Evolutionary conservation across 1,140 invertebrate genomes (phyloP).

Genomic region (Elymnias hypermnestra): DNA sequence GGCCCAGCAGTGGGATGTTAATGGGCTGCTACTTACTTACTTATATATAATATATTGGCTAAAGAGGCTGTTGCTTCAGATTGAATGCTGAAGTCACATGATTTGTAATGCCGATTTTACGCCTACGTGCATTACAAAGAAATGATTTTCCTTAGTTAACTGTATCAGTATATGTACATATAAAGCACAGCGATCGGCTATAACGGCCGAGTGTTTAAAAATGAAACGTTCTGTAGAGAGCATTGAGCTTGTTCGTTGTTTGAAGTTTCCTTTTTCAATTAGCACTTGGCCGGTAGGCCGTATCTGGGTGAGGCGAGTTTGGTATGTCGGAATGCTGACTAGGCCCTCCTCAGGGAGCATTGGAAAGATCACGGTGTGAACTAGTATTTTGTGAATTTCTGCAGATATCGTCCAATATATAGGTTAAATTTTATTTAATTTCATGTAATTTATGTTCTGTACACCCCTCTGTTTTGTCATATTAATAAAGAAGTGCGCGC

Average conservation of each 20-base stretch:
- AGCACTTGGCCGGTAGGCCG: constrained; percentile 67
- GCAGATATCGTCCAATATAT: background rate
- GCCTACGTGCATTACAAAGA: too few relatives aligned
- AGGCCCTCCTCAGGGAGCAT: constrained; percentile 44
- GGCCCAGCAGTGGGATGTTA: too few relatives aligned
- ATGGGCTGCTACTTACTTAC: too few relatives aligned
- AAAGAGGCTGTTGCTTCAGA: too few relatives aligned
- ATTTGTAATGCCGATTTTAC: too few relatives aligned
- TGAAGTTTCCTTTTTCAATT: constrained; percentile 72
- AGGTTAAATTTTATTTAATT: background rate
- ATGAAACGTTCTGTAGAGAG: constrained; percentile 72
- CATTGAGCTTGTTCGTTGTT: constrained; percentile 70
- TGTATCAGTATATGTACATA: constrained; percentile 16
- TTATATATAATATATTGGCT: too few relatives aligned
- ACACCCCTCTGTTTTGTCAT: too few relatives aligned
- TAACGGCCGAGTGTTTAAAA: constrained; percentile 72
- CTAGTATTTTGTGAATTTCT: background rate
- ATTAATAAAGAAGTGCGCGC: too few relatives aligned
- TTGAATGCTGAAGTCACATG: too few relatives aligned
- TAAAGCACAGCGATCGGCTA: constrained; percentile 43
- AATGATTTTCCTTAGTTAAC: constrained; percentile 8
- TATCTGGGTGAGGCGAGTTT: constrained; percentile 68
- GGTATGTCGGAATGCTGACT: constrained; percentile 59
- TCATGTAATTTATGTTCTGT: too few relatives aligned
- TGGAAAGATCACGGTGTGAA: constrained; percentile 7